Conservation (phyloP, 1,140 invertebrate species). For the Coenobita brevimanus region DNA sequence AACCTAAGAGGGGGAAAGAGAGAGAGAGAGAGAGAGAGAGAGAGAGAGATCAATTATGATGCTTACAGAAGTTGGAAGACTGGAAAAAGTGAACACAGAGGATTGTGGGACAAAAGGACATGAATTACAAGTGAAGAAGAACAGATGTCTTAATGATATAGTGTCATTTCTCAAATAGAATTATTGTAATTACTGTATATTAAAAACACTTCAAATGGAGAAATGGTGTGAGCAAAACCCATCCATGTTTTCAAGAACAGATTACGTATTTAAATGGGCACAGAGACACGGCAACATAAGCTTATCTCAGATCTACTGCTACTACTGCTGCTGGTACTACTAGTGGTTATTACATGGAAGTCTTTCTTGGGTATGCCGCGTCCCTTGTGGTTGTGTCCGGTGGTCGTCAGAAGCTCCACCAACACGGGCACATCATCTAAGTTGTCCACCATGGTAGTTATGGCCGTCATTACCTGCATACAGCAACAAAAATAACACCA, state of each 20-base stretch:
- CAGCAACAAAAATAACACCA: too few species aligned
- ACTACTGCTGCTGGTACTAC: background rate
- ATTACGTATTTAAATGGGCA: too few species aligned
- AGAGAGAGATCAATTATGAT: too few species aligned
- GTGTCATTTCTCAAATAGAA: background rate
- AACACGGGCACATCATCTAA: constrained; percentile 31
- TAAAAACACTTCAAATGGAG: background rate
- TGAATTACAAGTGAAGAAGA: background rate
- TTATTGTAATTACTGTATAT: background rate
- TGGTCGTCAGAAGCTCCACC: constrained; percentile 37
- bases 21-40: too few species aligned
- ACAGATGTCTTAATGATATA: background rate
- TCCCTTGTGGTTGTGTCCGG: constrained; percentile 18
- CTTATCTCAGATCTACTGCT: background rate
- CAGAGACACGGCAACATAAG: background rate
- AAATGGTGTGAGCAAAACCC: background rate
- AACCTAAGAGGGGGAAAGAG: too few species aligned
- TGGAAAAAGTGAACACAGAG: too few species aligned
- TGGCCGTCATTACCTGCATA: constrained; percentile 28
- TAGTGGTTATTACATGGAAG: constrained; percentile 14
- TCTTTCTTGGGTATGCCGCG: constrained; percentile 28
- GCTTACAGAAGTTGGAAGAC: too few species aligned
- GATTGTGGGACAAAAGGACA: too few species aligned
- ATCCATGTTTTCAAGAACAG: background rate
- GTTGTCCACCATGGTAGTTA: constrained; percentile 39